Evolutionary conservation across 2,113 vertebrate genomes (phyloP), one percentile per base, ranked within the genome.

Genomic region (Zapus hudsonius): DNA sequence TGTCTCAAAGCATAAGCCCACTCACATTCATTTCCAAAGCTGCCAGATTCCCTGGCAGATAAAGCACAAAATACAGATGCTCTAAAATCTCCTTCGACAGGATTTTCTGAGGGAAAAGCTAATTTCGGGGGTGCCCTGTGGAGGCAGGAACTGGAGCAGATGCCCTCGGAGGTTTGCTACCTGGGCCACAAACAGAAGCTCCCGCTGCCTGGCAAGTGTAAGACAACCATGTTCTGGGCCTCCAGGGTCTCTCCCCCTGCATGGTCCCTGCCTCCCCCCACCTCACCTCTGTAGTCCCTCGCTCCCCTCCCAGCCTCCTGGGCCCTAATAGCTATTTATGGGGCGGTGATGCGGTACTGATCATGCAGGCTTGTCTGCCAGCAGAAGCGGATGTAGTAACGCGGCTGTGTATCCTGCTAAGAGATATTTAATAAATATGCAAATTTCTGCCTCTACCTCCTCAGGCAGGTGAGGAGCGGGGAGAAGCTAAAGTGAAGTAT

Each of bases 361-460:
- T 92, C 7, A 6, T 6, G 0, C 1, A 0, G 6, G n/a, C 42
- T 1, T 70, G 78, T 89, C 94, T 95, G 84, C 88, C 96, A 94
- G 96, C 95, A 92, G 96, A 33, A 95, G 96, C 15, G 0, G 93
- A 66, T 86, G 93, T 25, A 94, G 97, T 96, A 67, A 76, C 89
- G 97, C 90, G 0, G 96, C 76, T 93, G 94, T 98, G 97, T 83
- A 97, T 92, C 97, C 96, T 94, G 81, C 96, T 96, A 97, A 97
- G 97, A 98, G 97, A 97, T 97, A 97, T 98, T 98, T 98, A 98
- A 98, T 98, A 98, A 98, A 97, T 96, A 98, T 98, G 97, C 97
- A 98, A 98, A 98, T 98, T 20, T 17, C 94, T 95, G 80, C 93
- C 96, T 70, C 63, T 93, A 75, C 96, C 97, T 98, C 98, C 97